Base-by-base conservation (phyloP, 2,113 vertebrate genomes). In the Cololabis saira region DNA sequence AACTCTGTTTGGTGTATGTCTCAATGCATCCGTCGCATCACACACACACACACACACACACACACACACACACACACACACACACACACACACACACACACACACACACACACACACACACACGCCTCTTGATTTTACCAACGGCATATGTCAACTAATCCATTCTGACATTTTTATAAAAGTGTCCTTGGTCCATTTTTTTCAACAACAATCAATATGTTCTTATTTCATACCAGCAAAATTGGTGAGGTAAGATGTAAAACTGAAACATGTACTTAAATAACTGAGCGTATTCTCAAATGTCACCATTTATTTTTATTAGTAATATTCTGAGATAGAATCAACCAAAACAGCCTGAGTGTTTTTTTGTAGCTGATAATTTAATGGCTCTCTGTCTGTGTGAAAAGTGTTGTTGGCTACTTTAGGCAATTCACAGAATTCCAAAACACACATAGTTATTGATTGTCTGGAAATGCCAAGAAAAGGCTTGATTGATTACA, bases 401-500 rank as follows among this genome's bases (percentile, higher is more conserved):
- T 59, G 53, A 57, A 71, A 63, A 57, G 16, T 16, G 49, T 49
- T 60, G 45, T 37, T 65, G n/a, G 2, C 12, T 37, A 22, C 78
- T 85, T 81, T 12, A 57, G 75, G 69, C 66, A 40, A 42, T 74
- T 62, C 66, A 76, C 43, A 60, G 75, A 83, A 85, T 68, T 73
- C 64, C n/a, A 61, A 51, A 70, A 48, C 74, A 67, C 71, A 80
- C 73, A 62, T 71, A 71, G 67, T 78, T 75, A 85, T 87, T 60
- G 87, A 90, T 84, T 75, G 17, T 15, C 19, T 44, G 78, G 37
- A 87, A 90, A 89, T 86, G 85, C 84, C 83, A 89, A 69, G 73
- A 81, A 81, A 82, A 67, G 42, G 64, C 71, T 82, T 12, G 65
- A 81, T 58, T 47, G 41, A 63, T 77, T 66, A 3, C 42, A 79